Evolutionary conservation across 1,140 invertebrate genomes (phyloP).

Genomic region (Augochlora pura): DNA sequence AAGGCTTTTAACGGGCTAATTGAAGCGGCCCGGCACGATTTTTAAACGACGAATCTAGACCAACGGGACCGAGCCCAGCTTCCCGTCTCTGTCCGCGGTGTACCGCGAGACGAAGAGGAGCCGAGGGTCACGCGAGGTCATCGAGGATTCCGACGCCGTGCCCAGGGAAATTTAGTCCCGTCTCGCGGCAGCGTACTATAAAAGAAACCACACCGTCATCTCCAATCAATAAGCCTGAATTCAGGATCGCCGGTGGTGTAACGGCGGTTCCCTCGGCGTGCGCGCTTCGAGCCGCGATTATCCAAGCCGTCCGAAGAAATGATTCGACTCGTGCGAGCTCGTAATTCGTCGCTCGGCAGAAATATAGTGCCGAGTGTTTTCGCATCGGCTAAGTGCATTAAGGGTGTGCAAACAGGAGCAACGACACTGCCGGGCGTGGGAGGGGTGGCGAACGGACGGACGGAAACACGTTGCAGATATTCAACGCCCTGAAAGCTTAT

Average conservation of each 20-base stretch:
- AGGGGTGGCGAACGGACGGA: neutral
- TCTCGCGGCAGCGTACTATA: neutral
- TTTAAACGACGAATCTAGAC: too few relatives aligned
- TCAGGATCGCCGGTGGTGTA: neutral
- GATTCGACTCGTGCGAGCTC: too few relatives aligned
- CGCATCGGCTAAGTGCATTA: slow-evolving; percentile 50
- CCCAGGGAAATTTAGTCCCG: neutral
- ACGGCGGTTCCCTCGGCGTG: neutral
- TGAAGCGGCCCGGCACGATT: too few relatives aligned
- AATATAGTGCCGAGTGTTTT: slow-evolving; percentile 34
- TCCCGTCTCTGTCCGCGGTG: neutral
- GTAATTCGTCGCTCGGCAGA: neutral
- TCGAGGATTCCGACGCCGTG: neutral
- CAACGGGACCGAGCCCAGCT: too few relatives aligned
- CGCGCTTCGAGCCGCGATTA: too few relatives aligned
- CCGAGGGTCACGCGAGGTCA: slow-evolving; percentile 17
- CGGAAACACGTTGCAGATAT: slow-evolving; percentile 24
- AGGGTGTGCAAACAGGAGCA: slow-evolving; percentile 52
- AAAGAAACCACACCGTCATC: slow-evolving; percentile 28
- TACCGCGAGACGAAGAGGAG: neutral
- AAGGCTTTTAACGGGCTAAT: too few relatives aligned
- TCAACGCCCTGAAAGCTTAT: slow-evolving; percentile 34
- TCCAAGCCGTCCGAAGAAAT: too few relatives aligned
- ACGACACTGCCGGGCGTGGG: slow-evolving; percentile 17
- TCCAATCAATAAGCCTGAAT: slow-evolving; percentile 21